Evolutionary conservation across 92 coral and sea anemone species (phyloP).

Genomic region (Ricordea florida): DNA sequence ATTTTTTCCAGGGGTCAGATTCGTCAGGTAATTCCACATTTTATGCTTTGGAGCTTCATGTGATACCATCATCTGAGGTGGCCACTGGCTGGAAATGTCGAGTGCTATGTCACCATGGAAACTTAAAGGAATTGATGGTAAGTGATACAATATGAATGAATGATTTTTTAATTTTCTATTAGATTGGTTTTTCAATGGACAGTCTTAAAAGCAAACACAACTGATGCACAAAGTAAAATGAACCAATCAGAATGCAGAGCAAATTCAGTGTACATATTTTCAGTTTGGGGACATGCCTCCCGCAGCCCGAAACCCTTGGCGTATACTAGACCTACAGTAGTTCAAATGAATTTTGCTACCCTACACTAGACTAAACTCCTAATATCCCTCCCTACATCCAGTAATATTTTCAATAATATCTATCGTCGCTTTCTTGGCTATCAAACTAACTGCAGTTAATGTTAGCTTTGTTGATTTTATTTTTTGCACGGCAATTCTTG

Average conservation of each 20-base stretch:
- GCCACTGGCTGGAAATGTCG: constrained; percentile 67
- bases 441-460: too few relatives aligned
- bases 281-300: too few relatives aligned
- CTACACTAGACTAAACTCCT: too few relatives aligned
- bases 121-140: constrained; percentile 37
- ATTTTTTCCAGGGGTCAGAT: constrained; percentile 42
- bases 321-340: too few relatives aligned
- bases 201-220: neutral
- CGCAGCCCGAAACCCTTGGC: too few relatives aligned
- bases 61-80: constrained; percentile 35
- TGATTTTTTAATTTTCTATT: neutral
- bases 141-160: neutral
- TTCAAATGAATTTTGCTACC: too few relatives aligned
- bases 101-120: constrained; percentile 77
- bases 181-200: neutral
- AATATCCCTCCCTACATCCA: too few relatives aligned
- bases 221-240: neutral
- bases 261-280: too few relatives aligned
- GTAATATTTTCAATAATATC: too few relatives aligned
- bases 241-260: neutral
- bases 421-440: too few relatives aligned
- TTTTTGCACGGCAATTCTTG: too few relatives aligned
- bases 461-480: too few relatives aligned
- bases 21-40: constrained; percentile 33
- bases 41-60: constrained; percentile 83